Evolutionary conservation across 2,888 invertebrate species (phyloP), one percentile per base, ranked within the genome.

Genomic region (Catocala nupta): DNA sequence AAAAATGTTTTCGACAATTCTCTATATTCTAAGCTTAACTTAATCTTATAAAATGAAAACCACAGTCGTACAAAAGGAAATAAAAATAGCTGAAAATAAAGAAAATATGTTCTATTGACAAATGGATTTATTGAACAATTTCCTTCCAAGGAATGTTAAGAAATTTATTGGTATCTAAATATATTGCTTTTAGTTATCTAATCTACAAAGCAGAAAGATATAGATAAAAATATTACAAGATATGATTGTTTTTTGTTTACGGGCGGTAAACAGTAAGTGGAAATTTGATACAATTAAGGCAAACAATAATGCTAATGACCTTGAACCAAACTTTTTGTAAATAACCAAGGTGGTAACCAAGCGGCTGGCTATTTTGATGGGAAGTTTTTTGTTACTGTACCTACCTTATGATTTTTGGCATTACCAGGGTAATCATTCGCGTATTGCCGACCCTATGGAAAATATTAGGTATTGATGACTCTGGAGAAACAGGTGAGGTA

Each of bases 1-100:
- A 36, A 6, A 39, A 36, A n/a, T 11, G 10, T 8, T n/a, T 13
- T 12, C 9, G 33, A 9, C 11, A 43, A 6, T 0, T 1, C 12
- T 33, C 10, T 51, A 47, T 0, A 59, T 25, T 12, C 36, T 61
- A 56, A 10, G 12, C 7, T 11, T 39, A 58, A n/a, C 12, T 7
- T 33, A 16, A 53, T 44, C 54, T 39, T 64, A 72, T 60, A 12
- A 52, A 77, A 82, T 77, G 81, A 83, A 81, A 86, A 85, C 84
- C 86, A 86, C 83, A 85, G 79, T 71, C 65, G 54, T 12, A 50
- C 25, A 44, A 66, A 66, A 43, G 8, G 3, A 8, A 39, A 39
- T 9, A 7, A 9, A 39, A 47, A 49, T 43, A 12, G 5, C 36
- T 36, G 36, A 51, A 51, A 51, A 36, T 36, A 36, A 7, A 51